Evolutionary conservation across 2,888 invertebrate species (phyloP).

Genomic region (Tetanocera ferruginea): DNA sequence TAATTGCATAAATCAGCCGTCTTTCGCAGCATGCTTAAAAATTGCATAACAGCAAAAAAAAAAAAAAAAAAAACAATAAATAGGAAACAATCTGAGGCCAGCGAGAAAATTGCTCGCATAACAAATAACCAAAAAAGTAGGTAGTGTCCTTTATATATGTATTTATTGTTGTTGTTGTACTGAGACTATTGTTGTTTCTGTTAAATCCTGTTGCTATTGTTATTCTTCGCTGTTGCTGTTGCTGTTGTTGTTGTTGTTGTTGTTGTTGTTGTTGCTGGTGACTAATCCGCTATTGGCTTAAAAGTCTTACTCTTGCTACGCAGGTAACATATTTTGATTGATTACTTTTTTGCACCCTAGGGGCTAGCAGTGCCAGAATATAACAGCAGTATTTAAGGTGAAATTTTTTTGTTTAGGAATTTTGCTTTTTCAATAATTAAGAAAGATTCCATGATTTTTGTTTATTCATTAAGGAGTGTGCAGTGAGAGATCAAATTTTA

Average conservation of each 20-base stretch:
- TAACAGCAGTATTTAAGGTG: no score
- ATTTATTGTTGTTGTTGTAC: no score
- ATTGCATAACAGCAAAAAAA: neutral
- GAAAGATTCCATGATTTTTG: no score
- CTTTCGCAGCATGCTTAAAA: slow-evolving; percentile 1
- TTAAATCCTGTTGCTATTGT: no score
- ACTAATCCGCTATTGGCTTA: slow-evolving; percentile 13
- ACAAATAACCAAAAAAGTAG: neutral
- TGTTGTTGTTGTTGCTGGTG: neutral
- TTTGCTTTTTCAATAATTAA: no score
- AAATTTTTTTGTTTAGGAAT: no score
- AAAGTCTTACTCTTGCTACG: neutral
- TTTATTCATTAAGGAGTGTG: no score
- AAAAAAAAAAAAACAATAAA: no score
- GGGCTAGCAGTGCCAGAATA: no score
- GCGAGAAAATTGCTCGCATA: neutral
- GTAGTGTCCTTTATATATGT: neutral
- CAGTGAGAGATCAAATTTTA: no score
- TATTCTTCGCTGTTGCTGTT: neutral
- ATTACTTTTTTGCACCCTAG: neutral
- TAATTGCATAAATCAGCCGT: slow-evolving; percentile 15
- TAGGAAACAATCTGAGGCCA: neutral
- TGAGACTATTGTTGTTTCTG: neutral
- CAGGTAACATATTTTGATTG: slow-evolving; percentile 14
- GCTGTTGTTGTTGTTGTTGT: neutral